Percentiles rank a stretch among this genome's conserved stretches.
Evolutionary conservation across 1,140 invertebrate genomes (phyloP).

Genomic region (Paralvinella palmiformis): DNA sequence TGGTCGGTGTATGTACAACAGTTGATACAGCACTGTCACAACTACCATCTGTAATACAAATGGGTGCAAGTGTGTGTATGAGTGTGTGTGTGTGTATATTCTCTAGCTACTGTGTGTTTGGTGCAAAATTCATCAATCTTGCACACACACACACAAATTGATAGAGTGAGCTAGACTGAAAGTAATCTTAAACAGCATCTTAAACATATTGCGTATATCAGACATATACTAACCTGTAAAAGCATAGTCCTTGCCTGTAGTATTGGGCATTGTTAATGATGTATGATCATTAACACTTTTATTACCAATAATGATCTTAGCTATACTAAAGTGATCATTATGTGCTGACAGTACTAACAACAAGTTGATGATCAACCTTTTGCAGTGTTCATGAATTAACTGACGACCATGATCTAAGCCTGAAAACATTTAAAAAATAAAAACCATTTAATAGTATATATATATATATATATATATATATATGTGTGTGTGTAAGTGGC

Average conservation of each 20-base stretch:
- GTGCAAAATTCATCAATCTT: too few species aligned
- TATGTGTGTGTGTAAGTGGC: too few species aligned
- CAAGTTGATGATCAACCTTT: slow-evolving; percentile 80
- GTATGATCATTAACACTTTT: slow-evolving; percentile 46
- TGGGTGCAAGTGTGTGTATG: not conserved
- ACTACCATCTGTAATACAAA: slow-evolving; percentile 8
- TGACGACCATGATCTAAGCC: slow-evolving; percentile 67
- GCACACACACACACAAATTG: too few species aligned
- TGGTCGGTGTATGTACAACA: not conserved
- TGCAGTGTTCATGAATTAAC: slow-evolving; percentile 90
- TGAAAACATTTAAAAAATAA: slow-evolving; percentile 13
- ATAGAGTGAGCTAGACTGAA: too few species aligned
- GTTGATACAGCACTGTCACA: not conserved
- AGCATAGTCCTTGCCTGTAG: not conserved
- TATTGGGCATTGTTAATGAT: slow-evolving; percentile 1
- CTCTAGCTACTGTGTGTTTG: too few species aligned
- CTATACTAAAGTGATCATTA: slow-evolving; percentile 80
- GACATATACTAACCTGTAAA: not conserved
- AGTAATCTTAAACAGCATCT: too few species aligned
- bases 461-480: too few species aligned
- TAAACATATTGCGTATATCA: too few species aligned
- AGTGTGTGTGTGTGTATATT: too few species aligned
- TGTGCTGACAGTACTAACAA: slow-evolving; percentile 83
- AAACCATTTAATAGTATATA: too few species aligned
- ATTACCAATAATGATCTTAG: slow-evolving; percentile 75